These are phyloP conservation scores for Monopterus albus DNA, from an alignment of 2,113 vertebrate species.

Conservation along the genomic window DNA sequence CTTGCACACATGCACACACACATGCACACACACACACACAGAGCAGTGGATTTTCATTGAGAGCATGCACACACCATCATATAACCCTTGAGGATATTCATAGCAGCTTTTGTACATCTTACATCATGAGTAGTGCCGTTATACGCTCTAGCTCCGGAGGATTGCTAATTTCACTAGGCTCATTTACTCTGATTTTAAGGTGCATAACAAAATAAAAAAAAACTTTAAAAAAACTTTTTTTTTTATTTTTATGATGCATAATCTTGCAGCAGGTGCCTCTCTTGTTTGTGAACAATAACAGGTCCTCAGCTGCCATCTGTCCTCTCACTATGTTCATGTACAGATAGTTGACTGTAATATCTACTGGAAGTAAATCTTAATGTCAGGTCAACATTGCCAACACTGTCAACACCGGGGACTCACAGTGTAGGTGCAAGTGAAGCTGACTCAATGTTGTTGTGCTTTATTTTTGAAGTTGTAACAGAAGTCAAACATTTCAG, in stretches of 20 bases:
- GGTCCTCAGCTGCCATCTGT: slow-evolving; percentile 74
- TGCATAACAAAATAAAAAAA: slow-evolving; percentile 58
- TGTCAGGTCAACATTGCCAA: slow-evolving; percentile 75
- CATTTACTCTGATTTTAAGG: slow-evolving; percentile 51
- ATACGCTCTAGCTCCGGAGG: slow-evolving; percentile 50
- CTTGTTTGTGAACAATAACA: slow-evolving; percentile 82
- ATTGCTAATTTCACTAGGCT: slow-evolving; percentile 46
- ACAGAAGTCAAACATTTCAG: slow-evolving; percentile 82
- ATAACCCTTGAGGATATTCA: slow-evolving; percentile 39
- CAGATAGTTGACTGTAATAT: slow-evolving; percentile 52
- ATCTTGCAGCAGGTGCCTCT: slow-evolving; percentile 85
- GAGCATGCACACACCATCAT: slow-evolving; percentile 24
- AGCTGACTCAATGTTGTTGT: slow-evolving; percentile 26
- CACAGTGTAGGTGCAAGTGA: slow-evolving; percentile 15
- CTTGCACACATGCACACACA: slow-evolving; percentile 13
- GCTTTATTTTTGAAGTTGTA: slow-evolving; percentile 57
- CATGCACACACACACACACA: slow-evolving; percentile 17
- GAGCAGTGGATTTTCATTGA: slow-evolving; percentile 7
- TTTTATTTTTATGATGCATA: slow-evolving; percentile 81
- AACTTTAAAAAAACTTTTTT: no score
- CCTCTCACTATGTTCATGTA: slow-evolving; percentile 72
- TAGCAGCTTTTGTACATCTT: slow-evolving; percentile 54
- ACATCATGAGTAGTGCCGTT: slow-evolving; percentile 46
- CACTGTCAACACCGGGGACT: slow-evolving; percentile 21
- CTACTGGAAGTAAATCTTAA: slow-evolving; percentile 81